Base-by-base conservation (phyloP, 1,140 invertebrate species). In the Aphis gossypii region DNA sequence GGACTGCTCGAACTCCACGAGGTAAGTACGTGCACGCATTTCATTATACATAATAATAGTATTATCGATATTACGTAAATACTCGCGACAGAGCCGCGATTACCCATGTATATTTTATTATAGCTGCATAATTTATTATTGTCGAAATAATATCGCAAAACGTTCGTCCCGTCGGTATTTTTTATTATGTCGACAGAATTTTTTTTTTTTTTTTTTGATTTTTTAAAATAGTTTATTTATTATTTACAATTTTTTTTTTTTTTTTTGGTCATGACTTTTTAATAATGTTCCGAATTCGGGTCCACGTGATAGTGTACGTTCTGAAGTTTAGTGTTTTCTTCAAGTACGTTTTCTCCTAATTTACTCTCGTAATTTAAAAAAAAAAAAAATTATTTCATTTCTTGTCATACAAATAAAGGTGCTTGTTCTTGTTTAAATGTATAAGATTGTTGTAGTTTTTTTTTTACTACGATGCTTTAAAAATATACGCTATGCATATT, bases 11-110 rank as follows among this genome's bases (percentile, higher is more conserved):
- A 46, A 82, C 30, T 92, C 48, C 56, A 48, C 25, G 48, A 89
- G 87, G 87, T 89, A 54, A 89, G 87, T 89, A 54, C 87, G 84
- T 87, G 41, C 44, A 44, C 84, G 84, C 30, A 76, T 76, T 76
- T 76, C 30, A 35, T 18, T n/a, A n/a, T 18, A 51, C 48, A 11
- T 18, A 18, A 51, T 18, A 18, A 51, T 51, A 14, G 18, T 51
- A 76, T n/a, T 60, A 30, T 60, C 30, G 30, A 30, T 60, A 30
- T 30, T 25, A 60, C 23, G 23, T 30, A 6, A 30, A 25, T n/a
- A 18, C 23, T 23, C 56, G 23, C 25, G 56, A 60, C 8, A 60
- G 56, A 30, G 23, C 23, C 25, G 25, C 25, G 25, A 60, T 25
- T 25, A 21, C 8, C 25, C 11, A 25, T 23, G 21, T 7, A 23